A percentile compares a stretch with the other conserved stretches of the same genome.
These are phyloP conservation scores for Oryzias woworae DNA, from an alignment of 2,113 vertebrate genomes.

Conservation along the genomic window DNA sequence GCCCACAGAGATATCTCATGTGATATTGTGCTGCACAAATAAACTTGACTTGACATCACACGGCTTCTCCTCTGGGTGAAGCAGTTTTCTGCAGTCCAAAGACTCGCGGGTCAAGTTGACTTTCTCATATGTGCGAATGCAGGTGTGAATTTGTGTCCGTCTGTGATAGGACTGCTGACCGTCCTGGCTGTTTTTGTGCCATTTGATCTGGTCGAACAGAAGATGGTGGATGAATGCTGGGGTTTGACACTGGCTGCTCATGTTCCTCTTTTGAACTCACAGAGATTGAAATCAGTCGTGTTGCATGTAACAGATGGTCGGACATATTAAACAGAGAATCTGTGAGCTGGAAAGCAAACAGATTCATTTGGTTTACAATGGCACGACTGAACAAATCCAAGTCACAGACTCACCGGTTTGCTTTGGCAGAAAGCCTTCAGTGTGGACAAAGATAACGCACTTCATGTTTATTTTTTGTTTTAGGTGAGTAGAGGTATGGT, in stretches of 20 bases:
- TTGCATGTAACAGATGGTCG: slow-evolving; percentile 55
- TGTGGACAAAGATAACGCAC: slow-evolving; percentile 16
- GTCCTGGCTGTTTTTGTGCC: slow-evolving; percentile 11
- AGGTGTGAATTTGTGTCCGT: slow-evolving; percentile 44
- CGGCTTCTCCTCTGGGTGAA: slow-evolving; percentile 51
- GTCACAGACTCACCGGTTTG: slow-evolving; percentile 37
- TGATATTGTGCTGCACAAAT: slow-evolving; percentile 50
- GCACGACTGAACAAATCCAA: slow-evolving; percentile 42
- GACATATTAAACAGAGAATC: slow-evolving; percentile 49
- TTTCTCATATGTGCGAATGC: slow-evolving; percentile 29
- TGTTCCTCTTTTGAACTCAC: slow-evolving; percentile 24
- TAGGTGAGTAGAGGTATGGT: too few relatives aligned
- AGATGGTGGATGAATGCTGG: slow-evolving; percentile 15
- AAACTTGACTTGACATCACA: slow-evolving; percentile 64
- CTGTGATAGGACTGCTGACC: slow-evolving; percentile 26
- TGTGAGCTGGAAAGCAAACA: slow-evolving; percentile 58
- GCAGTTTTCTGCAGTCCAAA: slow-evolving; percentile 34
- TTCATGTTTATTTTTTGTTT: slow-evolving; percentile 13
- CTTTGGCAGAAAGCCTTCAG: slow-evolving; percentile 22
- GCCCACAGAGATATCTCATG: slow-evolving; percentile 45
- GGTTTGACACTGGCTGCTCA: slow-evolving; percentile 25
- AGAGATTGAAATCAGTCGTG: slow-evolving; percentile 43
- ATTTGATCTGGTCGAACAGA: slow-evolving; percentile 11
- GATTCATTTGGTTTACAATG: slow-evolving; percentile 48
- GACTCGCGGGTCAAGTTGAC: slow-evolving; percentile 44